These are phyloP conservation scores for Channa striata DNA, from an alignment of 2,797 vertebrate genomes.

Conservation along the genomic window DNA sequence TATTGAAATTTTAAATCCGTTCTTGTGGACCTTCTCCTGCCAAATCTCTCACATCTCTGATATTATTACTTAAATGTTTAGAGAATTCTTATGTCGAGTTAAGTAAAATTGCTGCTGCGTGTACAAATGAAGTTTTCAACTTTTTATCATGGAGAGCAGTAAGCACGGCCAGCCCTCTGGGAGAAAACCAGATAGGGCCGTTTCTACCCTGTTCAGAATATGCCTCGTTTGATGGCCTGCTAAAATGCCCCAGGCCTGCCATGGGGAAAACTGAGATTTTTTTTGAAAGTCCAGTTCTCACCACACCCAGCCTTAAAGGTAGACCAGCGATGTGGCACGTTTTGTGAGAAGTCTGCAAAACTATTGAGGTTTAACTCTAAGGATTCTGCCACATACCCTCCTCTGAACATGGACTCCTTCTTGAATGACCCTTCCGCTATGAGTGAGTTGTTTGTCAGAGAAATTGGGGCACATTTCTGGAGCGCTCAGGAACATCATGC, in stretches of 20 bases:
- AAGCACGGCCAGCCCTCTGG: conserved; percentile 55
- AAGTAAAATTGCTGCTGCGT: conserved; percentile 37
- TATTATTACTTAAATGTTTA: conserved; percentile 25
- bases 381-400: conserved; percentile 48
- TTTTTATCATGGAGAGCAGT: conserved; percentile 61
- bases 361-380: conserved; percentile 59
- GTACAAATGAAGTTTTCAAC: conserved; percentile 60
- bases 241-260: conserved; percentile 72
- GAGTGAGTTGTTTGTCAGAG: conserved; percentile 53
- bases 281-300: conserved; percentile 68
- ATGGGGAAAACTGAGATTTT: conserved; percentile 67
- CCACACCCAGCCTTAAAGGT: conserved; percentile 68
- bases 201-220: conserved; percentile 66
- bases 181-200: conserved; percentile 60
- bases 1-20: neutral
- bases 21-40: neutral
- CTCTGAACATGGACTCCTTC: conserved; percentile 46
- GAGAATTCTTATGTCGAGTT: conserved; percentile 9
- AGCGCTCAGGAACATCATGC: conserved; percentile 40
- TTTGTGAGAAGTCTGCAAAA: conserved; percentile 64
- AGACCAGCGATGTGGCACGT: conserved; percentile 57
- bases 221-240: conserved; percentile 74
- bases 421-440: conserved; percentile 38
- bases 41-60: too few species aligned
- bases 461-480: conserved; percentile 48